Conservation (phyloP, 2,113 vertebrate species). For the Catagonus wagneri region DNA sequence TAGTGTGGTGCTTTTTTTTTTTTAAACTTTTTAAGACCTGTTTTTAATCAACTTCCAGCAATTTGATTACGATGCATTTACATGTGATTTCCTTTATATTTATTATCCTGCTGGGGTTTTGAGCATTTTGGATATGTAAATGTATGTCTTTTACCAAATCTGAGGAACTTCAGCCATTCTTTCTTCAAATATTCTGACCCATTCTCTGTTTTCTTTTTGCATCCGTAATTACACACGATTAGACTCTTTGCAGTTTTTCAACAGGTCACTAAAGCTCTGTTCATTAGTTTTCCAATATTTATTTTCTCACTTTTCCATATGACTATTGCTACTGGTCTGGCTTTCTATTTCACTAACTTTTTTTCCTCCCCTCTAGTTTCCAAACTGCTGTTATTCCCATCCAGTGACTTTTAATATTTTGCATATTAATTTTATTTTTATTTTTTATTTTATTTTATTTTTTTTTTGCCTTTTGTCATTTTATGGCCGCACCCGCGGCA, state of each 20-base stretch:
- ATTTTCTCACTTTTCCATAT: not conserved
- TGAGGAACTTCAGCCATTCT: not conserved
- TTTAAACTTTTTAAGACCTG: not conserved
- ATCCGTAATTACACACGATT: not conserved
- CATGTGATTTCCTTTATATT: not conserved
- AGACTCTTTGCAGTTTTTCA: not conserved
- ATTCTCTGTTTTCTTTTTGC: not conserved
- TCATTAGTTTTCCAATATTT: not conserved
- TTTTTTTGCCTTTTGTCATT: no score
- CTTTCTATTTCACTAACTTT: not conserved
- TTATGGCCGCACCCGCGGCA: no score
- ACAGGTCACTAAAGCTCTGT: not conserved
- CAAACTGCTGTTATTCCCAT: not conserved
- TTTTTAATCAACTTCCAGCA: not conserved
- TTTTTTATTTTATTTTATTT: not conserved
- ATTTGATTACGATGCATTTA: not conserved
- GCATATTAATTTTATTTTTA: not conserved
- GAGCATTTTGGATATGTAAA: not conserved
- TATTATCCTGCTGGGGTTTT: not conserved
- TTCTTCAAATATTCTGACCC: not conserved
- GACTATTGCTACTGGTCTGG: not conserved
- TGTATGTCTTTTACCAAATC: not conserved
- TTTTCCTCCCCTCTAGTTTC: not conserved
- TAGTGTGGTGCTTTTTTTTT: not conserved
- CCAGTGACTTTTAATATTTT: not conserved